These are phyloP conservation scores for Anolis carolinensis DNA, from an alignment of 2,113 vertebrate species.

Conservation along the genomic window DNA sequence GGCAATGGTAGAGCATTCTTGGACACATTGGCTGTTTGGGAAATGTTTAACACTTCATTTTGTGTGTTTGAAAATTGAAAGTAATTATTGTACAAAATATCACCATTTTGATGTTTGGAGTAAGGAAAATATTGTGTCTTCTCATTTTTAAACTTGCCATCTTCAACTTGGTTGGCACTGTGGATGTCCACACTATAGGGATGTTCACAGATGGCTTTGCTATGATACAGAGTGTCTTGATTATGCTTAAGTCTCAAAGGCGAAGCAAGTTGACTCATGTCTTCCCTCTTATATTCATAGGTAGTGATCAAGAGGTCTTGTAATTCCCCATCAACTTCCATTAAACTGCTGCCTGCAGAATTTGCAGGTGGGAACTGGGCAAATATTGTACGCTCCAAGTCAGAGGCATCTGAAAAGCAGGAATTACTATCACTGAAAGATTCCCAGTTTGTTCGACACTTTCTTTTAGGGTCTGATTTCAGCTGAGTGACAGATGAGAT, in stretches of 20 bases:
- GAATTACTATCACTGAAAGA: constrained; percentile 36
- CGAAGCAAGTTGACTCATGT: constrained; percentile 61
- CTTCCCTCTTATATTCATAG: constrained; percentile 51
- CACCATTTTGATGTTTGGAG: constrained; percentile 12
- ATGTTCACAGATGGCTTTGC: constrained; percentile 35
- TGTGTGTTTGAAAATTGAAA: constrained; percentile 48
- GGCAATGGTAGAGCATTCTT: constrained; percentile 29
- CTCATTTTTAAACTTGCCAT: constrained; percentile 1
- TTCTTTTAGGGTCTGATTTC: constrained; percentile 46
- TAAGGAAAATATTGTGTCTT: constrained; percentile 46
- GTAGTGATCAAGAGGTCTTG: constrained; percentile 68
- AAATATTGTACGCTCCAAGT: constrained; percentile 32
- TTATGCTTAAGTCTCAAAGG: constrained; percentile 60
- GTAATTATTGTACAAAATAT: constrained; percentile 37
- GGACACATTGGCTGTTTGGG: constrained; percentile 9
- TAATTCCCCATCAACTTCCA: constrained; percentile 83
- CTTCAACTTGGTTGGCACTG: constrained; percentile 28
- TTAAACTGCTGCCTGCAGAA: constrained; percentile 76
- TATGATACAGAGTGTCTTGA: background rate
- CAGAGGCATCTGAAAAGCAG: constrained; percentile 37
- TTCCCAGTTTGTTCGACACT: constrained; percentile 48
- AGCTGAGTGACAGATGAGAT: constrained; percentile 63
- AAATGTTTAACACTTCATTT: background rate
- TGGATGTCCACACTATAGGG: background rate
- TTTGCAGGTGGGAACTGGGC: constrained; percentile 67